Evolutionary conservation across 2,888 invertebrate species (phyloP), one percentile per base, ranked within the genome.

Genomic region (Clunio marinus): DNA sequence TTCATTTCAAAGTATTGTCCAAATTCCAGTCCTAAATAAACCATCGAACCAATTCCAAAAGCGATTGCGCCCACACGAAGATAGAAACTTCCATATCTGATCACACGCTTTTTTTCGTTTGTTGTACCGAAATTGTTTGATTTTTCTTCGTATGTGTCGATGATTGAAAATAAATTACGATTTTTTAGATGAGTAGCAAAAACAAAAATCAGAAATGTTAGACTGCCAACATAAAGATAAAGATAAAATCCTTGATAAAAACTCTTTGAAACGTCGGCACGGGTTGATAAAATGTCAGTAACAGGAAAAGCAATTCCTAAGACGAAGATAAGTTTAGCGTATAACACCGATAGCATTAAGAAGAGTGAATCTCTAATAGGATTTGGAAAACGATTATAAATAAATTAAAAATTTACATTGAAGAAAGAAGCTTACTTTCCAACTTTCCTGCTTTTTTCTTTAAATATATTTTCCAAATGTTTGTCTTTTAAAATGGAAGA

Each of bases 291-390:
- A 71, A 89, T 88, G 78, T 91, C 89, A 8, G 91, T 88, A 70
- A 91, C 83, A 1, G 91, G 91, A 73, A 92, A 86, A 8, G 90
- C 88, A 62, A 90, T 82, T 1, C 89, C 89, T 72, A 89, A 80
- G 4, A 91, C 88, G 28, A 91, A 87, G 70, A 92, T 77, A 22
- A 91, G 81, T 77, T 91, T 89, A 57, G 87, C 89, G 78, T 92
- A 92, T 59, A 92, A 80, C 1, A 88, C 87, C 58, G 89, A 89
- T 63, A 89, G 75, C 13, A 85, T 83, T 70, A 83, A 83, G 71
- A 85, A 84, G 69, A 88, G 74, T 37, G 84, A 83, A 75, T 87
- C 86, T 73, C 84, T 85, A 75, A 71, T 78, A 80, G 72, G n/a
- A n/a, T n/a, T n/a, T n/a, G n/a, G n/a, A n/a, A n/a, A n/a, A n/a